Percentiles rank a stretch among this genome's conserved stretches.
phyloP scores from a whole-genome alignment of 2,797 vertebrate species.

The Cyprinodon diabolis region DNA sequence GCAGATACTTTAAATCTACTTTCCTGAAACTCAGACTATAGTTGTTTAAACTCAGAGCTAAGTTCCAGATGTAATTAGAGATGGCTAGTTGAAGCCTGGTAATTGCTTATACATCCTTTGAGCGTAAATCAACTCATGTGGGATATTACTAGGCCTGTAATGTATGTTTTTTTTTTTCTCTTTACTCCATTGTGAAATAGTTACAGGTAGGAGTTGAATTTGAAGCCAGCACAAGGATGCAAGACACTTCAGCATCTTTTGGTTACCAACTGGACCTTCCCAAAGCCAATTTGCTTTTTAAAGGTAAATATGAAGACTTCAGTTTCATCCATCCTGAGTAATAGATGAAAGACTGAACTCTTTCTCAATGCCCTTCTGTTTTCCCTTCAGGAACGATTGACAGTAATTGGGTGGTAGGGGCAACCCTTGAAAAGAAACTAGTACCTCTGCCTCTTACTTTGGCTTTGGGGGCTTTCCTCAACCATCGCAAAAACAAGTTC shows the following conservation, averaged over 20 bases:
- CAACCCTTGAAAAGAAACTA: constrained; percentile 93
- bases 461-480: constrained; percentile 91
- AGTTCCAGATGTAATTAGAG: no score
- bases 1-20: no score
- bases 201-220: constrained; percentile 93
- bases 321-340: not conserved
- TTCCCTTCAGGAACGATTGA: constrained; percentile 83
- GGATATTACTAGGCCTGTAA: not conserved
- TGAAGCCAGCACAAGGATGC: constrained; percentile 89
- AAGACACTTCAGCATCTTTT: constrained; percentile 88
- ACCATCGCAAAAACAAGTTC: constrained; percentile 94
- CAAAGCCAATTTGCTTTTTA: constrained; percentile 92
- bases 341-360: not conserved
- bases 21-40: no score
- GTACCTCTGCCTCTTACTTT: constrained; percentile 88
- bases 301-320: constrained; percentile 77
- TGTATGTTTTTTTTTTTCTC: not conserved
- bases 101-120: not conserved
- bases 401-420: constrained; percentile 93
- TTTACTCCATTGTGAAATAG: constrained; percentile 60
- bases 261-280: constrained; percentile 92
- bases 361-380: not conserved
- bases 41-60: no score
- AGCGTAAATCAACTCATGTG: not conserved
- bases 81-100: no score